phyloP scores from a whole-genome alignment of 2,888 invertebrate genomes.

The Meta bourneti region DNA sequence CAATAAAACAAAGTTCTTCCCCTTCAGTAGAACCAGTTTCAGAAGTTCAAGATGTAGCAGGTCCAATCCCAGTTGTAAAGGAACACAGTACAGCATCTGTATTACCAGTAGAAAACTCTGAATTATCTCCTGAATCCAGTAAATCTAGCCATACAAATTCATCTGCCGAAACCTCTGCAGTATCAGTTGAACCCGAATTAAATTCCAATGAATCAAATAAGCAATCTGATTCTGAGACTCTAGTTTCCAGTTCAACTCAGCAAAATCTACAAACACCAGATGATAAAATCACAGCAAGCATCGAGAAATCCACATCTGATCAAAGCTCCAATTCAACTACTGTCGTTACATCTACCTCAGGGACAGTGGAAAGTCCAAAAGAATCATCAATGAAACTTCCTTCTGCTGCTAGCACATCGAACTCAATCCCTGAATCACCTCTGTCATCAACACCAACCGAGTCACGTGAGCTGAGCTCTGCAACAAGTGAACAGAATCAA shows the following conservation, averaged over 20 bases:
- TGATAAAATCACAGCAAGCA: background rate
- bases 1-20: too few relatives aligned
- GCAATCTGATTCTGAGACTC: background rate
- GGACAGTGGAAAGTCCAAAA: background rate
- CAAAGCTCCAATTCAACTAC: too few relatives aligned
- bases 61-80: too few relatives aligned
- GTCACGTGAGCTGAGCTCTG: background rate
- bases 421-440: background rate
- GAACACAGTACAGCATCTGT: too few relatives aligned
- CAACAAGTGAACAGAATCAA: background rate
- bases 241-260: background rate
- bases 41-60: too few relatives aligned
- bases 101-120: background rate
- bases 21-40: too few relatives aligned
- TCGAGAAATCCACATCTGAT: background rate
- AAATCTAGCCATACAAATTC: background rate
- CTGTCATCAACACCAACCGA: background rate
- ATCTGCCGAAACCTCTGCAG: background rate
- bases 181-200: background rate
- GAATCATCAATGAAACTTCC: background rate
- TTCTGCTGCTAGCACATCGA: background rate
- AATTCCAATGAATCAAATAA: background rate
- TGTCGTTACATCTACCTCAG: background rate
- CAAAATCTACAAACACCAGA: background rate
- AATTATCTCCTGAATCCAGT: background rate